phyloP scores from a whole-genome alignment of 2,888 invertebrate species.

The Drosophila borborema region DNA sequence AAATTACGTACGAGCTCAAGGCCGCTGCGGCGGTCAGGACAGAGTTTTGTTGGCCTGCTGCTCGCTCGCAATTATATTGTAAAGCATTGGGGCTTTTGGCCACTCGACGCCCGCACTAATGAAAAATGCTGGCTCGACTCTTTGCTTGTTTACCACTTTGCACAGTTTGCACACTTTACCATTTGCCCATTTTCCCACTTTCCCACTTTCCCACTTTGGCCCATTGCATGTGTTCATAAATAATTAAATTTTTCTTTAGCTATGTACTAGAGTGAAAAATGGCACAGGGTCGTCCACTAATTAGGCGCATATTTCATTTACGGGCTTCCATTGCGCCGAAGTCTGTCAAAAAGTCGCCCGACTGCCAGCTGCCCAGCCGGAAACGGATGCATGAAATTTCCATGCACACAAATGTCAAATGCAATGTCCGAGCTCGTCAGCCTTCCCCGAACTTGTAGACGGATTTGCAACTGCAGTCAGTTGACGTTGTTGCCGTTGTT shows the following conservation, averaged over 20 bases:
- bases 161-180: slow-evolving; percentile 2
- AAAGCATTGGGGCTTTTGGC: slow-evolving; percentile 51
- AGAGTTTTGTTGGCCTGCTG: slow-evolving; percentile 50
- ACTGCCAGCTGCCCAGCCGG: slow-evolving; percentile 25
- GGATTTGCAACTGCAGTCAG: slow-evolving; percentile 16
- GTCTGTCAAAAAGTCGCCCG: slow-evolving; percentile 39
- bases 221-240: slow-evolving; percentile 74
- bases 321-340: slow-evolving; percentile 29
- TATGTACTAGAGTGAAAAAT: slow-evolving; percentile 35
- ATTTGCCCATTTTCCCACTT: slow-evolving; percentile 1
- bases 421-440: slow-evolving; percentile 4
- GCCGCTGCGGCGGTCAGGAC: slow-evolving; percentile 68
- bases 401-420: slow-evolving; percentile 44
- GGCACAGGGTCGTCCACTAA: slow-evolving; percentile 69
- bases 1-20: slow-evolving; percentile 74
- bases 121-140: slow-evolving; percentile 63
- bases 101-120: slow-evolving; percentile 64
- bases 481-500: background rate
- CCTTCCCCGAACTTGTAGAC: background rate
- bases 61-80: slow-evolving; percentile 70
- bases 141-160: slow-evolving; percentile 27
- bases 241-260: slow-evolving; percentile 66
- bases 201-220: slow-evolving; percentile 8
- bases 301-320: slow-evolving; percentile 62
- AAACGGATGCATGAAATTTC: slow-evolving; percentile 65